These are phyloP conservation scores for Zaprionus lachaisei DNA, from an alignment of 1,140 invertebrate genomes.

Conservation along the genomic window DNA sequence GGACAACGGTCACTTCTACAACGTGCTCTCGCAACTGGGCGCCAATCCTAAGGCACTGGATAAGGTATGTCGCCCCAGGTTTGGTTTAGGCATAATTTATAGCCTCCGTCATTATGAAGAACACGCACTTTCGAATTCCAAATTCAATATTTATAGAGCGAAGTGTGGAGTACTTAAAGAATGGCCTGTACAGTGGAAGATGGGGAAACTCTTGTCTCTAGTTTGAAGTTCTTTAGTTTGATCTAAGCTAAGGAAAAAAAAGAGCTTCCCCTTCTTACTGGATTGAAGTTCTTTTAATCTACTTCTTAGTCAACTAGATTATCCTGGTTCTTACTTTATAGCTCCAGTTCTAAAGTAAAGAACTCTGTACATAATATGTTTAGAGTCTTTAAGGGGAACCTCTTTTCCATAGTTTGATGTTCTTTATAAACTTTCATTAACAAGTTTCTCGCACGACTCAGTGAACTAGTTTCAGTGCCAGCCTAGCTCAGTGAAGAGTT, in stretches of 20 bases:
- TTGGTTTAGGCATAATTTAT: conserved; percentile 27
- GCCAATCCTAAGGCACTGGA: conserved; percentile 93
- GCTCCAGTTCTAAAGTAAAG: neutral
- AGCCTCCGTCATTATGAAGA: conserved; percentile 1
- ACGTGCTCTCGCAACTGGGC: conserved; percentile 92
- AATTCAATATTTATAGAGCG: neutral
- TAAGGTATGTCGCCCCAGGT: conserved; percentile 87
- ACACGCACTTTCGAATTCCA: conserved; percentile 1
- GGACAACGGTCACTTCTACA: conserved; percentile 95
- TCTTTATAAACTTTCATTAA: neutral
- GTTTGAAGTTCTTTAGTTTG: neutral
- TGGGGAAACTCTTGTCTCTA: too few relatives aligned
- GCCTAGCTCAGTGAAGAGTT: too few relatives aligned
- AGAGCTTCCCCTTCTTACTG: too few relatives aligned
- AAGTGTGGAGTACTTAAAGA: neutral
- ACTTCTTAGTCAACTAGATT: too few relatives aligned
- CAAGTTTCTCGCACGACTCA: too few relatives aligned
- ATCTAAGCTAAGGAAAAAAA: neutral
- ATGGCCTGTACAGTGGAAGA: neutral
- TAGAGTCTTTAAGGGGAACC: accelerated
- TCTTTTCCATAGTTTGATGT: neutral
- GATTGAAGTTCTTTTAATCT: too few relatives aligned
- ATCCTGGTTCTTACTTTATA: neutral
- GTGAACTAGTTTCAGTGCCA: too few relatives aligned
- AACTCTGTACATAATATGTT: too few relatives aligned